Conservation (phyloP, 2,888 invertebrate genomes). For the Colletes collaris region DNA sequence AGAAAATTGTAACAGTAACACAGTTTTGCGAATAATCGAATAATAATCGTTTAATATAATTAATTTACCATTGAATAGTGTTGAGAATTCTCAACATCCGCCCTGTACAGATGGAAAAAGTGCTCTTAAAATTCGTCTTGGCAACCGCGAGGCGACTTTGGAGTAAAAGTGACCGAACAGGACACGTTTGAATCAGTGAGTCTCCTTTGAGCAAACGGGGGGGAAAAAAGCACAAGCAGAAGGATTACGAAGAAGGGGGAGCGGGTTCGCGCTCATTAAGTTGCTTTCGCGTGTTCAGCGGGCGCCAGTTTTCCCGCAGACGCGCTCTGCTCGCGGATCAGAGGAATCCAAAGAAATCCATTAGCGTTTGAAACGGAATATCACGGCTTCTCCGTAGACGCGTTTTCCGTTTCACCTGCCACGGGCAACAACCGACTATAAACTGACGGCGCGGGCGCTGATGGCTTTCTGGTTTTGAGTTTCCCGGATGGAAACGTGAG, state of each 20-base stretch:
- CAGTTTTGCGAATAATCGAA: no score
- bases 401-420: conserved; percentile 45
- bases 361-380: conserved; percentile 52
- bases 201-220: background rate
- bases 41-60: no score
- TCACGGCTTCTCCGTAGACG: conserved; percentile 18
- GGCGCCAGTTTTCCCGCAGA: background rate
- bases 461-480: conserved; percentile 55
- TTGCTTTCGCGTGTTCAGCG: conserved; percentile 7
- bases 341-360: conserved; percentile 33
- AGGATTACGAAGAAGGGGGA: background rate
- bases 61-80: no score
- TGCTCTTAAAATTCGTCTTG: background rate
- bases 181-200: background rate
- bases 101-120: no score
- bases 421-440: conserved; percentile 26
- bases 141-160: background rate
- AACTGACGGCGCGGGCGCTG: conserved; percentile 34
- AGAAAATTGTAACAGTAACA: no score
- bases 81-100: no score
- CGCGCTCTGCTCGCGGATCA: conserved; percentile 2
- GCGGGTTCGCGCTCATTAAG: conserved; percentile 7
- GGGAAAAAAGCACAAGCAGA: background rate
- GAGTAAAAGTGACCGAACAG: no score
- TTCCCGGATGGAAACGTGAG: conserved; percentile 52